Base-by-base conservation (phyloP, 2,113 vertebrate species). In the Astatoreochromis straeleni region DNA sequence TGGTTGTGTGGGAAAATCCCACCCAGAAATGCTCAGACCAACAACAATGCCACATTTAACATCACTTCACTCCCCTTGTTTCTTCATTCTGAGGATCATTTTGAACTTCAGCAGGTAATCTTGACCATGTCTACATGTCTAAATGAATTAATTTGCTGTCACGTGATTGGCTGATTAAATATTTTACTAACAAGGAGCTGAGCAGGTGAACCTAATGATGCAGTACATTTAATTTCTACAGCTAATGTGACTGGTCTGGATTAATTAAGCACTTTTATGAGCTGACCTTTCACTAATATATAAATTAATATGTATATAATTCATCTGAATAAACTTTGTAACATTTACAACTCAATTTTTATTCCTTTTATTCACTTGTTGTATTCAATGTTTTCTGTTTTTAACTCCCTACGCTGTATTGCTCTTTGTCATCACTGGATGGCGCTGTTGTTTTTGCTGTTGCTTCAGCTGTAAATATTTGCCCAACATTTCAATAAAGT, bases 101-200 rank as follows among this genome's bases (percentile, higher is more conserved):
- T 65, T 65, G 7, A 65, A 65, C 19, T 21, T 4, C 19, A 0
- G 60, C 1, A 1, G 63, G 63, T 68, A 13, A 21, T 68, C 19
- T 4, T 40, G 19, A 68, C 33, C 33, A 21, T 40, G 11, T 65
- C 60, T 38, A 35, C 9, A 40, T 40, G 35, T 14, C 3, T 38
- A 24, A 3, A 45, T 45, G 1, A 9, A 73, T 26, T 1, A 0
- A 42, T 16, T 45, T 0, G 13, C 38, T 42, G 2, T 42, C 65
- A 42, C 5, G 21, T 16, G n/a, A 70, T 70, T 70, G 21, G 65
- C n/a, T 70, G 65, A 70, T 70, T 70, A 24, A 9, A 42, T 42
- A 24, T 45, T 73, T 45, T 16, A 16, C 0, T 45, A 70, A 70
- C n/a, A 70, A 70, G 38, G 2, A 70, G 65, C 21, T 70, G 65